Conservation (phyloP, 2,113 vertebrate genomes). For the Tachycineta bicolor region DNA sequence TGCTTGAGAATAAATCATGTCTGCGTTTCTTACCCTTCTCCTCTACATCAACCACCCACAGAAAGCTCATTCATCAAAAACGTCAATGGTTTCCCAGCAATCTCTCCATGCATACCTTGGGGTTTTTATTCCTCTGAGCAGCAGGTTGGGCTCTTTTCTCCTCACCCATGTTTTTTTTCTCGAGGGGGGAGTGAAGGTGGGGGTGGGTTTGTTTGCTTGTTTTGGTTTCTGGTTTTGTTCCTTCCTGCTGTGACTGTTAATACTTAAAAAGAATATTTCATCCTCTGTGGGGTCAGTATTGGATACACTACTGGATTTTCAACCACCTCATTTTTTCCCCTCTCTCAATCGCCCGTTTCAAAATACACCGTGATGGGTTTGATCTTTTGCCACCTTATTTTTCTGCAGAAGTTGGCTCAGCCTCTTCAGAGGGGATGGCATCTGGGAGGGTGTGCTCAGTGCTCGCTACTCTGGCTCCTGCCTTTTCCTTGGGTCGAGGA, state of each 20-base stretch:
- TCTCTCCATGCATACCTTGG: not conserved
- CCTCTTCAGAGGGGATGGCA: not conserved
- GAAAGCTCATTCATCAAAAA: conserved; percentile 21
- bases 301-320: not conserved
- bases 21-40: not conserved
- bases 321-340: accelerated
- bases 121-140: not conserved
- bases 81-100: not conserved
- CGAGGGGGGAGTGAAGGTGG: too few relatives aligned
- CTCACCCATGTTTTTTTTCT: not conserved
- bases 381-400: not conserved
- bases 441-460: not conserved
- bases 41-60: conserved; percentile 10
- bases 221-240: not conserved
- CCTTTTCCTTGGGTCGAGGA: accelerated
- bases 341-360: accelerated
- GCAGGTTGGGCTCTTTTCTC: not conserved
- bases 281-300: not conserved
- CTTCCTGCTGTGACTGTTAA: not conserved
- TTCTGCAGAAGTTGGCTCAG: not conserved
- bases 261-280: not conserved
- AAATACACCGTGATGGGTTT: accelerated
- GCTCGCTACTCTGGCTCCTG: not conserved
- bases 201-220: not conserved
- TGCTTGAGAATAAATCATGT: not conserved